phyloP scores from a whole-genome alignment of 2,113 vertebrate species.

The Physeter macrocephalus region DNA sequence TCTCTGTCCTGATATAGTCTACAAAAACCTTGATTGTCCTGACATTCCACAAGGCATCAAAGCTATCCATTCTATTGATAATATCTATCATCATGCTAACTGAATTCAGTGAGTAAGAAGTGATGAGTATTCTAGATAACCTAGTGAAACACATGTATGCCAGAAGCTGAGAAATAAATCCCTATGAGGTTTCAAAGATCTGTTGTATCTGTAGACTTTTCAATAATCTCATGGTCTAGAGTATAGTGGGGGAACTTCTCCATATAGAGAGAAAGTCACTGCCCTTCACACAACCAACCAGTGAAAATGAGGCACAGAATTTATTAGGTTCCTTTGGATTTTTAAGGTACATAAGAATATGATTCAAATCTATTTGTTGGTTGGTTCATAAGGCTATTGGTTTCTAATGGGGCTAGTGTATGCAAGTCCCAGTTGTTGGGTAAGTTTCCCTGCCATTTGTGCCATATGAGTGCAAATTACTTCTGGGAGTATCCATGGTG shows the following conservation, averaged over 20 bases:
- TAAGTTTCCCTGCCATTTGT: not conserved
- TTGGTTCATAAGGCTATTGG: not conserved
- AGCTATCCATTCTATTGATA: not conserved
- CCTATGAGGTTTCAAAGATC: not conserved
- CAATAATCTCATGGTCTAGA: not conserved
- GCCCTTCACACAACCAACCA: not conserved
- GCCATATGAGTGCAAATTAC: not conserved
- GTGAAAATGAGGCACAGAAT: not conserved
- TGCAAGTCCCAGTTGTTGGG: not conserved
- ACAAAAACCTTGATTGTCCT: not conserved
- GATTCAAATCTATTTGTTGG: not conserved
- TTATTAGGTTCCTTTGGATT: not conserved
- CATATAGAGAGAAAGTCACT: not conserved
- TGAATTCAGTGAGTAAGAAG: not conserved
- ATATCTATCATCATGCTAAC: not conserved
- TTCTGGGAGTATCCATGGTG: not conserved
- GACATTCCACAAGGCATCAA: not conserved
- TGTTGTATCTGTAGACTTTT: not conserved
- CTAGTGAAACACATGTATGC: not conserved
- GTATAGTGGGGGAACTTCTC: not conserved
- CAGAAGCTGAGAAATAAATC: not conserved
- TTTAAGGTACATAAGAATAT: not conserved
- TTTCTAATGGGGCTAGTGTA: not conserved
- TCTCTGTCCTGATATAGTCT: not conserved
- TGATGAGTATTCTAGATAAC: not conserved